A percentile compares a stretch with the other conserved stretches of the same genome.
Conservation (phyloP, 2,888 invertebrate species). For the Latrodectus hesperus region DNA sequence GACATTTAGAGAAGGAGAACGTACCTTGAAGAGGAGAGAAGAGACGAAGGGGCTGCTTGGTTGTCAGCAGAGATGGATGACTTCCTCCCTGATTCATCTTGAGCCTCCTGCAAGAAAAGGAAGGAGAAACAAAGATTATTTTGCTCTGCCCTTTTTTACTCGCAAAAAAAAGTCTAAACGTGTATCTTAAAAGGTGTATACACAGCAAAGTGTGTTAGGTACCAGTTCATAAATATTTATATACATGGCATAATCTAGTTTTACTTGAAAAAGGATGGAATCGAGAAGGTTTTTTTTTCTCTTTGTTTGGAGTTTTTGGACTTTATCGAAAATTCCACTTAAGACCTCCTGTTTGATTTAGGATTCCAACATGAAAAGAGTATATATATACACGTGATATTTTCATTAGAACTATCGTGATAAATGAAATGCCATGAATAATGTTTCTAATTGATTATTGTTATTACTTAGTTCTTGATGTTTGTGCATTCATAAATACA, state of each 20-base stretch:
- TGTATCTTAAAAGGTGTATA: not conserved
- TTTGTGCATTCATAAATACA: no score
- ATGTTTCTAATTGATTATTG: no score
- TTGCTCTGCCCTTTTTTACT: no score
- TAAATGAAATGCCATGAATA: no score
- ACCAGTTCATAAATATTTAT: constrained; percentile 46
- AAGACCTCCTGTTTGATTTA: no score
- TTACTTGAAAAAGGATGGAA: not conserved
- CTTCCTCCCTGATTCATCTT: constrained; percentile 56
- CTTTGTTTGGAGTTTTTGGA: no score
- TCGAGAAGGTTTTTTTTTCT: not conserved
- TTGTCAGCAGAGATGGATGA: constrained; percentile 62
- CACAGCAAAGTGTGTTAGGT: constrained; percentile 13
- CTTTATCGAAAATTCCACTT: no score
- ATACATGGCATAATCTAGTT: constrained; percentile 31
- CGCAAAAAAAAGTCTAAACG: no score
- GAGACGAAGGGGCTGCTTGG: constrained; percentile 31
- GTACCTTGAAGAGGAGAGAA: constrained; percentile 52
- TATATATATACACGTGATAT: no score
- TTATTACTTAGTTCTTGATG: no score
- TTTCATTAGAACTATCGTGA: no score
- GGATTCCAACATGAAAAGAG: no score
- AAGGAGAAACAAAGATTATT: not conserved
- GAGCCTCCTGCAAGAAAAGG: constrained; percentile 19
- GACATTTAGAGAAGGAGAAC: not conserved